Evolutionary conservation across 1,140 invertebrate species (phyloP).

Genomic region (Drosophila repleta): DNA sequence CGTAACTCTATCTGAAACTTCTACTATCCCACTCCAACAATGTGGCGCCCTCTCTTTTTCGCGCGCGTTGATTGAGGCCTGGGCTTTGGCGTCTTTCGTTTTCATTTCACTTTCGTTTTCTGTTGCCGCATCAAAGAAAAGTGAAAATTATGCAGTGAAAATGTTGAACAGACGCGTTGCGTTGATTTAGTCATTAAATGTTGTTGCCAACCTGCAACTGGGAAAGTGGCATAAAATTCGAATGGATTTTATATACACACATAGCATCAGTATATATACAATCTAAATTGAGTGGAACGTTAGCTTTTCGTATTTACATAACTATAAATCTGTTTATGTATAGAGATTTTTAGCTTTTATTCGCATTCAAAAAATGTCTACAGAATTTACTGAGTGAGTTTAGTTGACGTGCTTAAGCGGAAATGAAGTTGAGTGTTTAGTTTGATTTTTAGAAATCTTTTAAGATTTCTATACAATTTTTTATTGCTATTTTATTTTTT

Average conservation of each 20-base stretch:
- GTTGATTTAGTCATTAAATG: conserved; percentile 51
- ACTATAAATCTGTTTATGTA: neutral
- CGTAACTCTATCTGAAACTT: conserved; percentile 16
- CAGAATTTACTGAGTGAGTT: no score
- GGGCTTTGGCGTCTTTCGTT: conserved; percentile 7
- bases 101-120: conserved; percentile 47
- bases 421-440: no score
- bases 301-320: conserved; percentile 2
- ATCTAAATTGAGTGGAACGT: conserved; percentile 6
- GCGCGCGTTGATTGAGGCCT: neutral
- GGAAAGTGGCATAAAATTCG: conserved; percentile 39
- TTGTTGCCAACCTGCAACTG: conserved; percentile 3
- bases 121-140: conserved; percentile 47
- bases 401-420: no score
- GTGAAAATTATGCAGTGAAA: conserved; percentile 53
- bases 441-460: no score
- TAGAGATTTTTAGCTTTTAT: neutral
- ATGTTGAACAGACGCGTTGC: conserved; percentile 26
- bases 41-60: neutral
- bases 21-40: neutral
- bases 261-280: no score
- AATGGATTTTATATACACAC: conserved; percentile 5
- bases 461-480: no score
- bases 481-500: no score
- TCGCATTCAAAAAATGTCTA: neutral